A percentile compares a stretch with the other conserved stretches of the same genome.
These are phyloP conservation scores for Anagyrus pseudococci DNA, from an alignment of 2,888 invertebrate genomes.

Conservation along the genomic window DNA sequence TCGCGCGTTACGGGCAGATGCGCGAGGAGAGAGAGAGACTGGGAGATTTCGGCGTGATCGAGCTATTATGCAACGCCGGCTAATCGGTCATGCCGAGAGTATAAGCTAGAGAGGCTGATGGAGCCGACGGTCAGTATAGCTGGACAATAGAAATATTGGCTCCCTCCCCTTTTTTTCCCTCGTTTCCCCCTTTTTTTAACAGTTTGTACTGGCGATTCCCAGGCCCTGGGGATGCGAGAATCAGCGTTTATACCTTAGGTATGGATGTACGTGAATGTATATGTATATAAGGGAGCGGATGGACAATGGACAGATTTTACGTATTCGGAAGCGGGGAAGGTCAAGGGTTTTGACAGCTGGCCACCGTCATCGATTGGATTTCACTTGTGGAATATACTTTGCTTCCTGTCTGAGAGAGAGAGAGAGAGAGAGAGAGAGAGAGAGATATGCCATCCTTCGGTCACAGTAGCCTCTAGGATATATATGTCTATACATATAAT, in stretches of 20 bases:
- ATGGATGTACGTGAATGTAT: no score
- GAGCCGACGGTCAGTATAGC: slow-evolving; percentile 6
- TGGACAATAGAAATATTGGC: background rate
- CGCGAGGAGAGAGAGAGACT: no score
- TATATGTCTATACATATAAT: no score
- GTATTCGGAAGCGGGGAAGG: slow-evolving; percentile 35
- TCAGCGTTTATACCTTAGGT: no score
- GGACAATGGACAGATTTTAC: slow-evolving; percentile 21
- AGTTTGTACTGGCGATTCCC: slow-evolving; percentile 5
- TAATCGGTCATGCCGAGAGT: slow-evolving; percentile 22
- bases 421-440: no score
- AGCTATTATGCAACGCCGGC: slow-evolving; percentile 20
- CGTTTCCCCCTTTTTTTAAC: background rate
- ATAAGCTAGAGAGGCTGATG: background rate
- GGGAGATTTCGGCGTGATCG: background rate
- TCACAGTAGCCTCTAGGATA: no score
- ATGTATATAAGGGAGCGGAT: slow-evolving; percentile 12
- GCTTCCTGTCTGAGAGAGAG: no score
- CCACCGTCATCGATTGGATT: slow-evolving; percentile 8
- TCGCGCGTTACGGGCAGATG: no score
- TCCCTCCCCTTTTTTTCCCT: slow-evolving; percentile 1
- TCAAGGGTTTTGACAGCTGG: slow-evolving; percentile 56
- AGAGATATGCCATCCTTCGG: no score
- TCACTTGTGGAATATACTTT: background rate
- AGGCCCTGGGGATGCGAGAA: slow-evolving; percentile 2